Conservation (phyloP, 1,140 invertebrate genomes). For the Dendroctonus ponderosae region DNA sequence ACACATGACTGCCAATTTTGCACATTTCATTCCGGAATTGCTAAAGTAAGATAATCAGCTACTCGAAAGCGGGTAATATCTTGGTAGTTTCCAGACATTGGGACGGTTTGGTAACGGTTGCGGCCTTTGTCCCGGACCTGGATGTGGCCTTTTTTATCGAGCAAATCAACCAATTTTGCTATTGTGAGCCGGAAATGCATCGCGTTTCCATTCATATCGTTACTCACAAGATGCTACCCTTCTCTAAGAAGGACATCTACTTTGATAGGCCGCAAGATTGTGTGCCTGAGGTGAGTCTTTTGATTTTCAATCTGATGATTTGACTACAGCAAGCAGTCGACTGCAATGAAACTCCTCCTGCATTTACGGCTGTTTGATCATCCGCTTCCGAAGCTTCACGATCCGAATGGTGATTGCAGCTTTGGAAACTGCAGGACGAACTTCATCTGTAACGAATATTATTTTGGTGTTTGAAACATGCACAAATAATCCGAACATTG, state of each 20-base stretch:
- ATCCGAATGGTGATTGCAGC: too few species aligned
- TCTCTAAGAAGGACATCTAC: constrained; percentile 29
- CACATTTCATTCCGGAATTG: constrained; percentile 70
- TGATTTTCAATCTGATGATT: background rate
- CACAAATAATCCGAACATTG: too few species aligned
- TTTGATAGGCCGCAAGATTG: constrained; percentile 22
- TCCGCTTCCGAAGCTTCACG: too few species aligned
- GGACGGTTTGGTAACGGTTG: constrained; percentile 72
- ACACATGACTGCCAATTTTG: constrained; percentile 72
- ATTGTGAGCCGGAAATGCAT: constrained; percentile 63
- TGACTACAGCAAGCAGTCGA: background rate
- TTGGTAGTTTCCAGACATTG: constrained; percentile 54
- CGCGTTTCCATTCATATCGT: constrained; percentile 70
- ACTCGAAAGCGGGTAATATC: background rate
- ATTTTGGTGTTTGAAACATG: constrained; percentile 39
- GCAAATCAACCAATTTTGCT: constrained; percentile 62
- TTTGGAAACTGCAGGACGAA: background rate
- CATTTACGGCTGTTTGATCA: too few species aligned
- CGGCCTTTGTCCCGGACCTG: constrained; percentile 69
- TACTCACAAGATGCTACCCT: constrained; percentile 55
- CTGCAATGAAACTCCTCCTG: too few species aligned
- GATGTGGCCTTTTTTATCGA: constrained; percentile 64
- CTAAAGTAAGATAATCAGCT: constrained; percentile 50
- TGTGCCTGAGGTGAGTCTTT: constrained; percentile 5
- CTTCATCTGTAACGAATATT: background rate